A percentile compares a stretch with the other conserved stretches of the same genome.
phyloP scores from a whole-genome alignment of 2,797 vertebrate species.

The Parauchenoglanis punctatus region DNA sequence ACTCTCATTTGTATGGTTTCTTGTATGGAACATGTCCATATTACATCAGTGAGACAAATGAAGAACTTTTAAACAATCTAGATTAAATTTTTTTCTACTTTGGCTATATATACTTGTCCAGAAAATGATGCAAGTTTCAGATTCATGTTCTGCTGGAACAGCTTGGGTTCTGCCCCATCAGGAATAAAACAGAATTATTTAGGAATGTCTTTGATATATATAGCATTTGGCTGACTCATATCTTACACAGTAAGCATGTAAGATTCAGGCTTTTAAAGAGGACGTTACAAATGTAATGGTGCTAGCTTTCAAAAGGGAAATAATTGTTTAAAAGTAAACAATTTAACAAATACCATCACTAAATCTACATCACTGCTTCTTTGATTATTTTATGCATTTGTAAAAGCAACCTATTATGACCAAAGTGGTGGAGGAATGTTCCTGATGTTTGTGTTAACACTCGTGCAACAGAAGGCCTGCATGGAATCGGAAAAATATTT shows the following conservation, averaged over 20 bases:
- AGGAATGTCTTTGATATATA: not conserved
- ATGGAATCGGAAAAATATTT: constrained; percentile 8
- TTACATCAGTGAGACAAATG: not conserved
- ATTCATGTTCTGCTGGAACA: not conserved
- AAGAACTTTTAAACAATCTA: not conserved
- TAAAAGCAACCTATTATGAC: not conserved
- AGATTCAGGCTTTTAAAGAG: not conserved
- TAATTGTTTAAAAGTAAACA: not conserved
- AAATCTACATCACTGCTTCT: not conserved
- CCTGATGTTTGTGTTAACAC: constrained; percentile 16
- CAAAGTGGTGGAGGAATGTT: not conserved
- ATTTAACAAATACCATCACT: not conserved
- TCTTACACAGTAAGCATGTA: not conserved
- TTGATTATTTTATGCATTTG: not conserved
- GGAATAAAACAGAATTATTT: not conserved
- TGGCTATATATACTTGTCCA: not conserved
- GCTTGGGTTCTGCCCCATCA: not conserved
- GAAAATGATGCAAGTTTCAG: not conserved
- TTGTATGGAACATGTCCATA: not conserved
- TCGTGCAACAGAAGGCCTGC: not conserved
- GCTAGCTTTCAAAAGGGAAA: not conserved
- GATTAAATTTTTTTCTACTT: not conserved
- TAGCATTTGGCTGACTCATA: not conserved
- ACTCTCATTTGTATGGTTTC: not conserved
- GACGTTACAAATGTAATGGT: not conserved